Evolutionary conservation across 2,797 vertebrate species (phyloP).

Genomic region (Podargus strigoides): DNA sequence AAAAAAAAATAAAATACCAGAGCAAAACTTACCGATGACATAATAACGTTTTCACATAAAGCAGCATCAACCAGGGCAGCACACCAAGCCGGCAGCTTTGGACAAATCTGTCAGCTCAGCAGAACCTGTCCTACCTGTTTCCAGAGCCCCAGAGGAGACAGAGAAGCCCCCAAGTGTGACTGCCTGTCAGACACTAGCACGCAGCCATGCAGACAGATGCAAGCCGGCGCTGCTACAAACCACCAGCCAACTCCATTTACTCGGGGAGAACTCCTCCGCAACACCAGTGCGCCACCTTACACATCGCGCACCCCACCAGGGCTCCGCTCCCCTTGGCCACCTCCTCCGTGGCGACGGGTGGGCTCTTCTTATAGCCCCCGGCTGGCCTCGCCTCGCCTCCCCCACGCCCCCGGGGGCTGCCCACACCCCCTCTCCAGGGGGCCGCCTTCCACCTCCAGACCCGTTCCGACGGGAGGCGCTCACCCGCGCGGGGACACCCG

Average conservation of each 20-base stretch:
- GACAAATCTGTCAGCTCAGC: not conserved
- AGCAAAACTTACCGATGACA: not conserved
- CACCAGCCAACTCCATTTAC: not conserved
- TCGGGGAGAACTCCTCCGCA: not conserved
- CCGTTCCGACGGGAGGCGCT: not conserved
- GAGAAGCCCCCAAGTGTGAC: not conserved
- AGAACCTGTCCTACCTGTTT: slow-evolving; percentile 54
- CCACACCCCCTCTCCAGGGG: not conserved
- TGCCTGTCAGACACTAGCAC: not conserved
- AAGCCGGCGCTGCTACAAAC: not conserved
- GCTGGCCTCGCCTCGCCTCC: not conserved
- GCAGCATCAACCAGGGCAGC: not conserved
- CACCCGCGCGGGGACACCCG: not conserved
- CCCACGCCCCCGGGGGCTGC: not conserved
- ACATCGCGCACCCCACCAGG: not conserved
- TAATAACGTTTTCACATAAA: not conserved
- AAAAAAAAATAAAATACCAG: not conserved
- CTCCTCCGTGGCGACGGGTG: not conserved
- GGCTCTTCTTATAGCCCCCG: slow-evolving; percentile 15
- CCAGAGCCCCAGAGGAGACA: not conserved
- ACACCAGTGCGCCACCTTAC: accelerated
- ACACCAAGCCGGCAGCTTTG: not conserved
- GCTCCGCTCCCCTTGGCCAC: not conserved
- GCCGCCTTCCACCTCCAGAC: not conserved
- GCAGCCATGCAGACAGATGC: not conserved